Evolutionary conservation across 2,113 vertebrate genomes (phyloP).

Genomic region (Labrus mixtus): DNA sequence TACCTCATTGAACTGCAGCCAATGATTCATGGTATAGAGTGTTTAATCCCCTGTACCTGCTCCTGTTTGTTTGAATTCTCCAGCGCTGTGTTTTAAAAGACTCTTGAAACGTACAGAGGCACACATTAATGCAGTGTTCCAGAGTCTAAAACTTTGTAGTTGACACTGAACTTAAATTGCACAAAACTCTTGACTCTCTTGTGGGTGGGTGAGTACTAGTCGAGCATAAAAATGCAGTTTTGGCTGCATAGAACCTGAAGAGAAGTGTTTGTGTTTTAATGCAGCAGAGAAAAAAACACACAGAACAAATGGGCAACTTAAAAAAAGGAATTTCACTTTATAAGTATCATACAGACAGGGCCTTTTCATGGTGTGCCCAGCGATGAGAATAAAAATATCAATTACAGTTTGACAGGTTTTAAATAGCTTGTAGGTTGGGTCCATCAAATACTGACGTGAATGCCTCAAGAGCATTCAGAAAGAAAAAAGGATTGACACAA

Average conservation of each 20-base stretch:
- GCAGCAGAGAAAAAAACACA: not conserved
- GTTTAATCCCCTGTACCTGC: constrained; percentile 3
- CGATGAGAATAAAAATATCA: not conserved
- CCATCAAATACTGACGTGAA: no score
- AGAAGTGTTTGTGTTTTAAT: constrained; percentile 3
- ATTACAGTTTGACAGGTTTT: not conserved
- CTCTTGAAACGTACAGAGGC: constrained; percentile 34
- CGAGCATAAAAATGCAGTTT: not conserved
- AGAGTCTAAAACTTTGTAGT: constrained; percentile 15
- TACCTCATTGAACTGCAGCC: constrained; percentile 40
- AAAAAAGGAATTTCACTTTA: not conserved
- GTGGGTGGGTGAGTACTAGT: constrained; percentile 2
- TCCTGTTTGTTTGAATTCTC: constrained; percentile 6
- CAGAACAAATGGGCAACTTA: not conserved
- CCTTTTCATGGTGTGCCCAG: not conserved
- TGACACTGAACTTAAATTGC: constrained; percentile 21
- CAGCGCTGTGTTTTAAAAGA: constrained; percentile 24
- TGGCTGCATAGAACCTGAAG: not conserved
- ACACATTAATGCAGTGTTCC: constrained; percentile 32
- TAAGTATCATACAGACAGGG: not conserved
- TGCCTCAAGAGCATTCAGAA: no score
- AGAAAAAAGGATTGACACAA: no score
- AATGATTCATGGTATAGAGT: constrained; percentile 49
- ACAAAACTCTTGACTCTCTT: constrained; percentile 5
- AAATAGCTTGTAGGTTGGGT: no score